Conservation (phyloP, 2,797 vertebrate genomes). For the Chrosomus eos region DNA sequence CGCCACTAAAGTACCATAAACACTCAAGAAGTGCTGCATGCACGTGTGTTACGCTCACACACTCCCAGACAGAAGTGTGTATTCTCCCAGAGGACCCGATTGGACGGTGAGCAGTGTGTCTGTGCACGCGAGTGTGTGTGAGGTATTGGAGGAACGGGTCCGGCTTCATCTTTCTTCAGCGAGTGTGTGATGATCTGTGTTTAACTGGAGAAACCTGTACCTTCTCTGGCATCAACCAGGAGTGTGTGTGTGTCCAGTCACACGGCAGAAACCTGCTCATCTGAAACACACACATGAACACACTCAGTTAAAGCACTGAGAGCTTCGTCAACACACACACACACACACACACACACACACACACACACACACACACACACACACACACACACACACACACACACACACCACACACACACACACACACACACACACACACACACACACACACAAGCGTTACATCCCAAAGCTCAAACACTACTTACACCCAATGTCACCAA, state of each 20-base stretch:
- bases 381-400: not conserved
- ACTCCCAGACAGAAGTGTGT: not conserved
- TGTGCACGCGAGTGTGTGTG: not conserved
- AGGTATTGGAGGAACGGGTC: not conserved
- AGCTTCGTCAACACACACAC: not conserved
- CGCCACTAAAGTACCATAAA: constrained; percentile 66
- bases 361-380: not conserved
- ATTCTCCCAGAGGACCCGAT: not conserved
- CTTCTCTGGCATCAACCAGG: not conserved
- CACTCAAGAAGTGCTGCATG: constrained; percentile 30
- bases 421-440: constrained; percentile 2
- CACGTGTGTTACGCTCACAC: constrained; percentile 48
- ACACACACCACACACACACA: not conserved
- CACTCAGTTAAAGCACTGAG: not conserved
- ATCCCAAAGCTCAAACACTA: not conserved
- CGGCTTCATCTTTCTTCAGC: not conserved
- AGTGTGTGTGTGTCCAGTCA: constrained; percentile 63
- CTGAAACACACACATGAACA: constrained; percentile 74
- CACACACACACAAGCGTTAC: not conserved
- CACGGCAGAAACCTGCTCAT: constrained; percentile 95
- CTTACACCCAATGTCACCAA: not conserved
- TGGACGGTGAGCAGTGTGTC: not conserved
- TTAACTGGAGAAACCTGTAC: not conserved
- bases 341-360: not conserved
- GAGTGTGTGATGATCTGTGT: too few species aligned